phyloP scores from a whole-genome alignment of 2,797 vertebrate genomes.

The Dallia pectoralis region DNA sequence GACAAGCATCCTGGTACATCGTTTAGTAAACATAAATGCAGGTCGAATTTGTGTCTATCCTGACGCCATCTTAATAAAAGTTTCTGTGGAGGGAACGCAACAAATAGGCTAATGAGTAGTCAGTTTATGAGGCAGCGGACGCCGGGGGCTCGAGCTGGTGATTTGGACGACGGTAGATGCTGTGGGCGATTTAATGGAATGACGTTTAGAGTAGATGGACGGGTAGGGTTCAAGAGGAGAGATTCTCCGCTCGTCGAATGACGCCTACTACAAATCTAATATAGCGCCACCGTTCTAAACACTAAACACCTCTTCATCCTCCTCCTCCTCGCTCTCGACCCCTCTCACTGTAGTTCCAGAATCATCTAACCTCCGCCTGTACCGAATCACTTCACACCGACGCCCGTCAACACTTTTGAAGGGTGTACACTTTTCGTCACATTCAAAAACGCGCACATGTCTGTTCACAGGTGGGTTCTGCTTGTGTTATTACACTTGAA shows the following conservation, averaged over 20 bases:
- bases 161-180: not conserved
- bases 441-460: not conserved
- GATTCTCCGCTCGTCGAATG: not conserved
- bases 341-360: not conserved
- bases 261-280: not conserved
- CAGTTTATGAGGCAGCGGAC: not conserved
- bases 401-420: not conserved
- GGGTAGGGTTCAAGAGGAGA: not conserved
- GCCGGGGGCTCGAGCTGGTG: not conserved
- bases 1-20: constrained; percentile 35
- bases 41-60: constrained; percentile 59
- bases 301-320: not conserved
- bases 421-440: not conserved
- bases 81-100: constrained; percentile 53
- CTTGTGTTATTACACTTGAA: not conserved
- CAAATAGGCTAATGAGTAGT: constrained; percentile 46
- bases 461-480: not conserved
- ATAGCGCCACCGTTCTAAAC: not conserved
- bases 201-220: not conserved
- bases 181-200: not conserved
- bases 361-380: not conserved
- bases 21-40: constrained; percentile 54
- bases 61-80: constrained; percentile 76
- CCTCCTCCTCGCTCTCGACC: not conserved
- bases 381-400: not conserved